These are phyloP conservation scores for Phylloscopus collybita DNA, from an alignment of 2,797 vertebrate species.

Conservation along the genomic window DNA sequence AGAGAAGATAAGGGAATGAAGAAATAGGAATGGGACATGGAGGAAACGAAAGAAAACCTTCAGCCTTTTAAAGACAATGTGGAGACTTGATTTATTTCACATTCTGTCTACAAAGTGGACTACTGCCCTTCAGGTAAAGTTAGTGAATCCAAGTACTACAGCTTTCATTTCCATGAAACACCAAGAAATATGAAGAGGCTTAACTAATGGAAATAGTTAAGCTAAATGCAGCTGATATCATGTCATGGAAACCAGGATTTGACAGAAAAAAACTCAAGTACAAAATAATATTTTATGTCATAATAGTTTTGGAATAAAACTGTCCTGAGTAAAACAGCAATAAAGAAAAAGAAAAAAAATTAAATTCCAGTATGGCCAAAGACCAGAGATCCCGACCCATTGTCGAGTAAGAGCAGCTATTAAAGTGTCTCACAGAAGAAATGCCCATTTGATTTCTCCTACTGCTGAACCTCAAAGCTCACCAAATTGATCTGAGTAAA, in stretches of 20 bases:
- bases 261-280: not conserved
- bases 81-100: not conserved
- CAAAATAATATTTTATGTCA: not conserved
- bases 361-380: not conserved
- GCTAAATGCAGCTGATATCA: not conserved
- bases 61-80: not conserved
- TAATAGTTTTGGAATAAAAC: not conserved
- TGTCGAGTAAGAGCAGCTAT: not conserved
- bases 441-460: not conserved
- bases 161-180: not conserved
- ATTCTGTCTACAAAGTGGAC: not conserved
- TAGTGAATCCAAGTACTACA: not conserved
- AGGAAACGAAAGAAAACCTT: not conserved
- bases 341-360: not conserved
- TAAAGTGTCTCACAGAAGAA: not conserved
- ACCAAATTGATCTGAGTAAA: not conserved
- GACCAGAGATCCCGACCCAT: not conserved
- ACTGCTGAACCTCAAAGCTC: not conserved
- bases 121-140: not conserved
- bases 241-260: not conserved
- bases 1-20: not conserved
- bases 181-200: not conserved
- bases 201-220: not conserved
- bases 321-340: not conserved
- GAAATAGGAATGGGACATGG: not conserved